These are phyloP conservation scores for Zaprionus capensis DNA, from an alignment of 1,140 invertebrate genomes.

Conservation along the genomic window DNA sequence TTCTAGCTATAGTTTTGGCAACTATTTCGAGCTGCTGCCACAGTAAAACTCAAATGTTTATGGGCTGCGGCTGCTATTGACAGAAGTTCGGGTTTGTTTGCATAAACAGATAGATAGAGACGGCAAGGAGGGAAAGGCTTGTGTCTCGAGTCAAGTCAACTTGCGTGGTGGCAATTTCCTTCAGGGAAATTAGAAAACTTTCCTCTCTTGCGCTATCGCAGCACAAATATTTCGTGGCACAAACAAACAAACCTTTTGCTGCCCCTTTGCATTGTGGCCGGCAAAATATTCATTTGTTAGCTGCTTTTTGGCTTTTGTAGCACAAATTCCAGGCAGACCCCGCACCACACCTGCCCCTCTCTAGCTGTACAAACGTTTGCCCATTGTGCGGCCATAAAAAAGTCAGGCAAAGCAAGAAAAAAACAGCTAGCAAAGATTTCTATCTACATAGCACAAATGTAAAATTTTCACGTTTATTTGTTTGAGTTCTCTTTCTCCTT, in stretches of 20 bases:
- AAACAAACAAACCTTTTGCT: slow-evolving; percentile 42
- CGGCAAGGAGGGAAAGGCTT: slow-evolving; percentile 21
- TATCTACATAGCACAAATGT: slow-evolving; percentile 52
- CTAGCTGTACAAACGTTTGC: neutral
- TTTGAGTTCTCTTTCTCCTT: slow-evolving; percentile 51
- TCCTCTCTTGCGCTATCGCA: slow-evolving; percentile 44
- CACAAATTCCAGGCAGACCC: slow-evolving; percentile 8
- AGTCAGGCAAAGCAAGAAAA: neutral
- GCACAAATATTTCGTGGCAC: slow-evolving; percentile 68
- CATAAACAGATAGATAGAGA: slow-evolving; percentile 28
- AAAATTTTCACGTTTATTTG: slow-evolving; percentile 59
- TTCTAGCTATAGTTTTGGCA: slow-evolving; percentile 13
- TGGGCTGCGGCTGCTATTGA: slow-evolving; percentile 44
- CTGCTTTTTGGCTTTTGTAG: slow-evolving; percentile 9
- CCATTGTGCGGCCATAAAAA: slow-evolving; percentile 53
- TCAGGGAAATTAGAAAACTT: slow-evolving; percentile 77
- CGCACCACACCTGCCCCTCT: neutral
- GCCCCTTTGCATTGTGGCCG: slow-evolving; percentile 8
- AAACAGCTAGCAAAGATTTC: slow-evolving; percentile 25
- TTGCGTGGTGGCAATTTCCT: slow-evolving; percentile 59
- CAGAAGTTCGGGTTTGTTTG: slow-evolving; percentile 32
- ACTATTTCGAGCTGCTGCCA: slow-evolving; percentile 30
- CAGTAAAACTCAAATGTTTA: slow-evolving; percentile 69
- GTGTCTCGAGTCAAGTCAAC: slow-evolving; percentile 24
- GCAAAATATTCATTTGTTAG: slow-evolving; percentile 23